These are phyloP conservation scores for Machaerirhynchus nigripectus DNA, from an alignment of 2,113 vertebrate genomes.

Conservation along the genomic window DNA sequence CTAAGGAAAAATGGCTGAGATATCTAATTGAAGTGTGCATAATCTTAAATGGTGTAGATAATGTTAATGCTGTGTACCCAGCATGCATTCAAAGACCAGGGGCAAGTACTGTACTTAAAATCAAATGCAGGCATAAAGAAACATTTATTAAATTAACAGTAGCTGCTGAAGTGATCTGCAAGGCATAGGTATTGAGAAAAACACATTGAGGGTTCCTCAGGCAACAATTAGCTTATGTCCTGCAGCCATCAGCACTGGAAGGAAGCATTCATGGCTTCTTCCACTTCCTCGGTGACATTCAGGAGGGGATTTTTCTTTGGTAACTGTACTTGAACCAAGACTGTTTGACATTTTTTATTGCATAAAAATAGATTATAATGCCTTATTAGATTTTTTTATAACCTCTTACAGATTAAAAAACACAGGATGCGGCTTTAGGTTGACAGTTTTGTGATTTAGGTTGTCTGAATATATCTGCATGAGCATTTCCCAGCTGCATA, in stretches of 20 bases:
- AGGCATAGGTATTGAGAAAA: conserved; percentile 58
- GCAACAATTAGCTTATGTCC: conserved; percentile 63
- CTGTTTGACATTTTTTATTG: background rate
- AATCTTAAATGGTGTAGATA: conserved; percentile 75
- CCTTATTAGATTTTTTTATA: background rate
- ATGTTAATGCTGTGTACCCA: conserved; percentile 71
- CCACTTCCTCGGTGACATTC: background rate
- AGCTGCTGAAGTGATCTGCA: conserved; percentile 68
- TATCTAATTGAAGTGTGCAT: conserved; percentile 62
- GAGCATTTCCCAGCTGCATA: background rate
- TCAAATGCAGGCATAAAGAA: conserved; percentile 58
- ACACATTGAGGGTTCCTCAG: conserved; percentile 35
- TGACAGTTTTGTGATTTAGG: background rate
- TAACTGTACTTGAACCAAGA: background rate
- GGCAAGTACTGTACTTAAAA: conserved; percentile 67
- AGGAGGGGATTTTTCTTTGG: conserved; percentile 22
- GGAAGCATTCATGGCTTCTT: conserved; percentile 9
- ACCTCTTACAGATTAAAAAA: background rate
- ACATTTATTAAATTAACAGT: conserved; percentile 68
- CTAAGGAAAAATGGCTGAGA: conserved; percentile 8
- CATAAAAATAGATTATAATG: background rate
- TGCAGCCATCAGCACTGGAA: conserved; percentile 23
- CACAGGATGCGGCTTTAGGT: background rate
- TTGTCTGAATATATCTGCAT: background rate
- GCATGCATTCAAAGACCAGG: conserved; percentile 63